These are phyloP conservation scores for Andrena camellia DNA, from an alignment of 2,888 invertebrate species.

Conservation along the genomic window DNA sequence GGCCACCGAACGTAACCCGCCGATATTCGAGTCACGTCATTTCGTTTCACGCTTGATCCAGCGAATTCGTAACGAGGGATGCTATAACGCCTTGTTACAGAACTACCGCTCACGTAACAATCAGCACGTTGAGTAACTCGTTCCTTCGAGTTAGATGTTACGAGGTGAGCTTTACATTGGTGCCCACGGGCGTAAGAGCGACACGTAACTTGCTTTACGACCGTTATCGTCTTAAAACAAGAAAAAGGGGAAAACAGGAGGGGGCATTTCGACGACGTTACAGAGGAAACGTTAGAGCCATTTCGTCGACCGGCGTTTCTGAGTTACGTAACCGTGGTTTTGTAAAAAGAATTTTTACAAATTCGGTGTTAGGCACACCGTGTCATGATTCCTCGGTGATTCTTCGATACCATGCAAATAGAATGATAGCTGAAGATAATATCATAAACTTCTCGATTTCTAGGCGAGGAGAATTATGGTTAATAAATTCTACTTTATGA, in stretches of 20 bases:
- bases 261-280: constrained; percentile 43
- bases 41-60: constrained; percentile 68
- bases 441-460: neutral
- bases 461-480: neutral
- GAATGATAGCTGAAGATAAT: too few relatives aligned
- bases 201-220: constrained; percentile 66
- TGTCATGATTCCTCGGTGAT: too few relatives aligned
- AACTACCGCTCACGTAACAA: constrained; percentile 72
- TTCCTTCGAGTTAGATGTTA: constrained; percentile 73
- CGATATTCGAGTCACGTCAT: constrained; percentile 64
- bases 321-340: constrained; percentile 34
- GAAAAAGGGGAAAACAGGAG: constrained; percentile 4
- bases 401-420: too few relatives aligned
- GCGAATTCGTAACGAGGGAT: constrained; percentile 72
- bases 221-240: constrained; percentile 24
- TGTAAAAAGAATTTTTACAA: neutral
- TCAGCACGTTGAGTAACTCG: constrained; percentile 69
- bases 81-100: constrained; percentile 73
- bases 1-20: constrained; percentile 13
- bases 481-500: constrained; percentile 2
- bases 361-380: neutral
- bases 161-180: constrained; percentile 68
- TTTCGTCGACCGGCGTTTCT: constrained; percentile 12
- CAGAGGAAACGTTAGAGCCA: constrained; percentile 47
- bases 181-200: constrained; percentile 59